Evolutionary conservation across 2,113 vertebrate species (phyloP).

Genomic region (Syngnathus floridae): DNA sequence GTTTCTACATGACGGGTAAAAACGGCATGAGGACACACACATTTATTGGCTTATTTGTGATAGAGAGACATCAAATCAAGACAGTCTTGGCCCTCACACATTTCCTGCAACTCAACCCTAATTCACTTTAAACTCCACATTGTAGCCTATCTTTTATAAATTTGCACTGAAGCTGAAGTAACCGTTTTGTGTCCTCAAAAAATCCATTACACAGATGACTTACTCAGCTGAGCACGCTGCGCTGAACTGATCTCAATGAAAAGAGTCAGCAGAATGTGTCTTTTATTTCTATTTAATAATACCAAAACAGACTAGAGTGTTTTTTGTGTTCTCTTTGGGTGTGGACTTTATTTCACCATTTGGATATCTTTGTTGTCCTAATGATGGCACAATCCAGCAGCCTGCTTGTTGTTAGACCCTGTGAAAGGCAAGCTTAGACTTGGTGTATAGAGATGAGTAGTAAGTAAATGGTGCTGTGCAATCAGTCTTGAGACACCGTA

Average conservation of each 20-base stretch:
- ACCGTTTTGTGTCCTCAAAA: constrained; percentile 6
- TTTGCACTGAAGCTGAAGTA: background rate
- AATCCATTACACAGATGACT: constrained; percentile 7
- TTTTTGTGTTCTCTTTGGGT: background rate
- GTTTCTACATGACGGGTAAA: constrained; percentile 3
- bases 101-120: constrained; percentile 10
- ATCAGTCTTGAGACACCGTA: background rate
- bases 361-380: background rate
- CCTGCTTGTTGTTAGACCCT: constrained; percentile 56
- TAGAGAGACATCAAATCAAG: background rate
- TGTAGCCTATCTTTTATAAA: constrained; percentile 1
- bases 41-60: background rate
- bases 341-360: background rate
- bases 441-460: background rate
- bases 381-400: constrained; percentile 17
- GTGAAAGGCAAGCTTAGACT: constrained; percentile 5
- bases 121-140: background rate
- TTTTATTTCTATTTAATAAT: constrained; percentile 1
- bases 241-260: constrained; percentile 5
- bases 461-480: background rate
- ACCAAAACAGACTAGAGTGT: background rate
- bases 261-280: background rate
- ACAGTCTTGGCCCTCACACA: background rate
- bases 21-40: background rate
- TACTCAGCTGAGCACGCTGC: background rate